Evolutionary conservation across 35 echinoderm and acorn worm species (phyloP), one percentile per base, ranked within the genome.

Genomic region (Stichopus chloronotus): DNA sequence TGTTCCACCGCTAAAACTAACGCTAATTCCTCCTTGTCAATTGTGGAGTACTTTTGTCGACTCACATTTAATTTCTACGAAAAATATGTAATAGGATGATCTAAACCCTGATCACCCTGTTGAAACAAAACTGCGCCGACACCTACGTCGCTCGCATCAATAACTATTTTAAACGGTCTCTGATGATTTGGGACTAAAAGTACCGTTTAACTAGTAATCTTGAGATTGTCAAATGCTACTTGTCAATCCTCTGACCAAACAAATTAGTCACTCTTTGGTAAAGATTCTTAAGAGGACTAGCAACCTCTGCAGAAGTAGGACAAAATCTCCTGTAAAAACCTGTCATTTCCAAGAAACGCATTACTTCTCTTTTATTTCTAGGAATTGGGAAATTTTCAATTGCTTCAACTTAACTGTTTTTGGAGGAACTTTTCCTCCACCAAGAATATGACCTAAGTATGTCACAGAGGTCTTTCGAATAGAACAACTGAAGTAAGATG

Each of bases 301-400:
- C 94, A 78, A 94, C 30, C 10, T 58, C 55, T 22, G 85, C n/a
- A 86, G 94, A 92, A 25, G 94, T 96, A 6, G 78, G 76, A 71
- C 92, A 93, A 60, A 88, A 94, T 88, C 86, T 96, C 5, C 95
- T 87, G 71, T 96, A 96, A 71, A 87, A 94, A 5, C 93, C 92
- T 5, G 91, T 59, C 95, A 96, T 96, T 56, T 93, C 95, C 8
- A 96, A 83, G 78, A 96, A 86, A n/a, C n/a, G n/a, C n/a, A 96
- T 76, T 5, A 96, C 11, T 89, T 94, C 88, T 92, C 65, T 69
- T 71, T 94, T 94, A 25, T 21, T 94, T 2, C 7, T 86, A 14
- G 93, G 93, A 12, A 58, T 16, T 14, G 88, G 95, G 55, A 96
- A 96, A 13, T 83, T 43, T 17, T 81, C 19, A 84, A 94, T 96